These are phyloP conservation scores for Zoanthus sansibaricus DNA, from an alignment of 92 coral and sea anemone species.

Conservation along the genomic window DNA sequence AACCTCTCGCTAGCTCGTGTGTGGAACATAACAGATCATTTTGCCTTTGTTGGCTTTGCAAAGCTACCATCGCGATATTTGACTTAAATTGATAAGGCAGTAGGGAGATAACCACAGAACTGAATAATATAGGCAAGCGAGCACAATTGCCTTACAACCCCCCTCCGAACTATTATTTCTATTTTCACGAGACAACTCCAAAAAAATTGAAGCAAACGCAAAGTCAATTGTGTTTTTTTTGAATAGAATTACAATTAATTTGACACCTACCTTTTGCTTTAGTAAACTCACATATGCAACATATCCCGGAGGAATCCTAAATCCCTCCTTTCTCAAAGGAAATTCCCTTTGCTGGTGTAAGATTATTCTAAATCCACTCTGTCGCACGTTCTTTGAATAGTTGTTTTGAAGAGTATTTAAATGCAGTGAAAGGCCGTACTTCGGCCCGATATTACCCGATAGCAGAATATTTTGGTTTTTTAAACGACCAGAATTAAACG, in stretches of 20 bases:
- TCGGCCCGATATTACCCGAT: slow-evolving; percentile 73
- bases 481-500: slow-evolving; percentile 71
- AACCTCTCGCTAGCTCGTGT: neutral
- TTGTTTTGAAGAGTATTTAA: slow-evolving; percentile 69
- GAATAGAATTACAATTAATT: neutral
- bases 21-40: neutral
- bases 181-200: neutral
- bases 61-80: slow-evolving; percentile 1
- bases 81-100: neutral
- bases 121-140: neutral
- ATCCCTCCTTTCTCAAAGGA: slow-evolving; percentile 83
- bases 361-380: slow-evolving; percentile 79
- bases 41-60: slow-evolving; percentile 21
- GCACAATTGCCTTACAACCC: neutral
- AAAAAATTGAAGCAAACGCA: neutral
- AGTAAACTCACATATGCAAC: slow-evolving; percentile 76
- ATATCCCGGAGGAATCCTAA: slow-evolving; percentile 83
- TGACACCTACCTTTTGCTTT: slow-evolving; percentile 71
- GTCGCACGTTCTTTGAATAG: slow-evolving; percentile 57
- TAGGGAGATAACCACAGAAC: neutral
- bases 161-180: slow-evolving; percentile 3
- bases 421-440: slow-evolving; percentile 68
- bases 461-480: slow-evolving; percentile 37
- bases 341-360: slow-evolving; percentile 82
- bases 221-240: neutral